Conservation (phyloP, 2,113 vertebrate species). For the Prionailurus viverrinus region DNA sequence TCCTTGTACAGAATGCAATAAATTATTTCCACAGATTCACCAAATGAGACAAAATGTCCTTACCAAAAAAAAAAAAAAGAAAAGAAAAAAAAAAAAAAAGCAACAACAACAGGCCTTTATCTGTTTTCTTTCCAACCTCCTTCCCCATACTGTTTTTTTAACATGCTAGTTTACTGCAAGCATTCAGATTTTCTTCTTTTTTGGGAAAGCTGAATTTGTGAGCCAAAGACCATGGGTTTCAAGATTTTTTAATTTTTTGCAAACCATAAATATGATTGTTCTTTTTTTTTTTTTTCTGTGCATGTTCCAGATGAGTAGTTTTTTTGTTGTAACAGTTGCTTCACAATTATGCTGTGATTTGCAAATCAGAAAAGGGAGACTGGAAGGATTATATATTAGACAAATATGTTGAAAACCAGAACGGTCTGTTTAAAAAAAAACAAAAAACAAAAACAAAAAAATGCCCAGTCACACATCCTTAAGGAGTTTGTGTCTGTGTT, state of each 20-base stretch:
- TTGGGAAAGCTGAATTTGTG: conserved; percentile 24
- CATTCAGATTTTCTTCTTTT: conserved; percentile 32
- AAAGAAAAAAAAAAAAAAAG: neutral
- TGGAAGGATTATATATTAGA: neutral
- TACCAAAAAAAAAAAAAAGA: neutral
- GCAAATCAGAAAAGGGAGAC: conserved; percentile 28
- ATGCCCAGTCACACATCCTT: neutral
- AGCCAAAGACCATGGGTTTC: neutral
- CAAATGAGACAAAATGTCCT: neutral
- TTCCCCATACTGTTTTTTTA: neutral
- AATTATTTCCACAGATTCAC: conserved; percentile 45
- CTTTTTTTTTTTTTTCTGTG: neutral
- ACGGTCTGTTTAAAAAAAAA: neutral
- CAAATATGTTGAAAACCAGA: neutral
- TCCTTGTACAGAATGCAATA: conserved; percentile 8
- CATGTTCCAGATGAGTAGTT: conserved; percentile 3
- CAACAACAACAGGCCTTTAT: neutral
- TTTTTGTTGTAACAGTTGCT: conserved; percentile 45
- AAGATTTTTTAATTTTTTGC: neutral
- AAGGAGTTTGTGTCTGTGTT: conserved; percentile 29
- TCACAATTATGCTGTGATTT: conserved; percentile 21
- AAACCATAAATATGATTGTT: neutral
- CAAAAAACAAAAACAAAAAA: neutral
- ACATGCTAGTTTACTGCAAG: neutral
- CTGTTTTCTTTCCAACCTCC: neutral